A percentile compares a stretch with the other conserved stretches of the same genome.
phyloP scores from a whole-genome alignment of 2,113 vertebrate genomes.

The Triplophysa rosa region DNA sequence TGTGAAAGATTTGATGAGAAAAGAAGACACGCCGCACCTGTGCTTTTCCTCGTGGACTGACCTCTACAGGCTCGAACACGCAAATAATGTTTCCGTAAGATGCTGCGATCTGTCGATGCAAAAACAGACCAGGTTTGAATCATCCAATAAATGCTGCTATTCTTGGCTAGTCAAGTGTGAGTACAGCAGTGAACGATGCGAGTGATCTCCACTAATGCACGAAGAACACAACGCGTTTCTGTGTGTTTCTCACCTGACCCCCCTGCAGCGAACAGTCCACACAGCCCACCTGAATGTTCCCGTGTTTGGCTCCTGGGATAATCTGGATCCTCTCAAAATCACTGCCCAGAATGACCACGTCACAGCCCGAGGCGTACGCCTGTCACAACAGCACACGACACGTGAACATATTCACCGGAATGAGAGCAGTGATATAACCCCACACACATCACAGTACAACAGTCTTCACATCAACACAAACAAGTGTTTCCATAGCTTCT shows the following conservation, averaged over 20 bases:
- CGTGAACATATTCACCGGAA: background rate
- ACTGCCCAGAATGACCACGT: constrained; percentile 93
- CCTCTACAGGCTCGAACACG: constrained; percentile 88
- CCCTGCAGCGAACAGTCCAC: constrained; percentile 92
- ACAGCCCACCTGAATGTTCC: constrained; percentile 96
- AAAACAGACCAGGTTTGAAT: background rate
- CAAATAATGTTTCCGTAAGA: constrained; percentile 91
- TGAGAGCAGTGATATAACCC: constrained; percentile 11
- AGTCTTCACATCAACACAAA: too few relatives aligned
- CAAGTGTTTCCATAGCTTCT: too few relatives aligned
- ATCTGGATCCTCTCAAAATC: constrained; percentile 97
- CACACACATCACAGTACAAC: too few relatives aligned
- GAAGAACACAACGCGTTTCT: too few relatives aligned
- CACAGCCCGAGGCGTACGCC: constrained; percentile 97
- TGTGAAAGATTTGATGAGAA: background rate
- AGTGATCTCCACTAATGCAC: too few relatives aligned
- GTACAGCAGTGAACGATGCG: too few relatives aligned
- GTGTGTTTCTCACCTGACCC: constrained; percentile 83
- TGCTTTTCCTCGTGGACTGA: constrained; percentile 76
- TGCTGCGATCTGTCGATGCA: constrained; percentile 88
- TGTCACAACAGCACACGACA: constrained; percentile 58
- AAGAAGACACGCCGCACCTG: constrained; percentile 79
- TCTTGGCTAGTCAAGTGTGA: too few relatives aligned
- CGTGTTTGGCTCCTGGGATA: constrained; percentile 95
- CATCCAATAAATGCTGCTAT: too few relatives aligned